Conservation (phyloP, 2,888 invertebrate genomes). For the Bembecia ichneumoniformis region DNA sequence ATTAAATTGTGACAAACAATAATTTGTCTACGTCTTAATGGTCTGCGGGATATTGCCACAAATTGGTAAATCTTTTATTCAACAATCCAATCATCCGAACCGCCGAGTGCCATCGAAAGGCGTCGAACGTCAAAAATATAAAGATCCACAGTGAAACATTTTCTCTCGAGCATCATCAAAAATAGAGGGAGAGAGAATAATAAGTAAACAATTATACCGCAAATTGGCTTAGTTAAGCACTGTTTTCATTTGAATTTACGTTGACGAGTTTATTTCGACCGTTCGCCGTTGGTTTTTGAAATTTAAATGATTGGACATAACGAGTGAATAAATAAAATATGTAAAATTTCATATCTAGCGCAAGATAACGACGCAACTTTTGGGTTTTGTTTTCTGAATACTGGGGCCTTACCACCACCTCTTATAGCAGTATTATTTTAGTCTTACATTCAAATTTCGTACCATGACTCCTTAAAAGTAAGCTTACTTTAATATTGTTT, state of each 20-base stretch:
- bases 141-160: conserved; percentile 21
- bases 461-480: no score
- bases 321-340: not conserved
- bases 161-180: not conserved
- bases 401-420: no score
- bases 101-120: conserved; percentile 56
- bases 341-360: not conserved
- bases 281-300: not conserved
- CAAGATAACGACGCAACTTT: not conserved
- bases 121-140: conserved; percentile 45
- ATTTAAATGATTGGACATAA: not conserved
- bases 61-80: conserved; percentile 69
- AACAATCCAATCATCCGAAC: conserved; percentile 60
- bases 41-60: conserved; percentile 47
- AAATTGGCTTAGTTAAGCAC: conserved; percentile 57
- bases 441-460: no score
- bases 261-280: not conserved
- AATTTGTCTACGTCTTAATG: conserved; percentile 30
- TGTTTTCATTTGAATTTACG: conserved; percentile 27
- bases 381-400: no score
- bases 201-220: conserved; percentile 35
- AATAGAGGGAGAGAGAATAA: conserved; percentile 1
- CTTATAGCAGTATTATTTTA: no score
- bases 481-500: no score
- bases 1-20: conserved; percentile 36